Evolutionary conservation across 2,113 vertebrate genomes (phyloP), one percentile per base, ranked within the genome.

Genomic region (Emydura subglobosa): DNA sequence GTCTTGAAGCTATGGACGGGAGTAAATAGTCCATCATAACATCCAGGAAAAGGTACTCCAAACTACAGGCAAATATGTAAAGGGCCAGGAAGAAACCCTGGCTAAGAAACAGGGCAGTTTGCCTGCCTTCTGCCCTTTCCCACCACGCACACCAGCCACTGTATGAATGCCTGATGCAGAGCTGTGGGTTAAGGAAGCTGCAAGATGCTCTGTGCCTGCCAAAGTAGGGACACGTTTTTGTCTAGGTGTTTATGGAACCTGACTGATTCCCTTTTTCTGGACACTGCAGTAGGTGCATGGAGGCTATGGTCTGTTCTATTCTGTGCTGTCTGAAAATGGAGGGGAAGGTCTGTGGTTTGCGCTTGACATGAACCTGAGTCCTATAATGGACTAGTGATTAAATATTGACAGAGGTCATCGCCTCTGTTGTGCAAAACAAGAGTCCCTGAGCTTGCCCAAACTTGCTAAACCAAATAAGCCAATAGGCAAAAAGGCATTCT

Each of bases 231-330:
- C 0, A 4, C 6, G 5, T 86, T 34, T 49, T 0, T 1, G 42
- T 2, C 6, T 6, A 25, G 50, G 44, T n/a, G 25, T 16, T n/a
- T 25, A 17, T 27, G 1, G 13, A 10, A 39, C n/a, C 81, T 81
- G 22, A 3, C 51, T 82, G 42, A 42, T 17, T 42, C 80, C 53
- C n/a, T 5, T 4, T 34, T 65, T n/a, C 6, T 81, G 68, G 61
- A 57, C 2, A 0, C 0, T 6, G 57, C 3, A 1, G 1, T 1
- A 2, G 25, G 39, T 29, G 51, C 51, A 25, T 42, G 21, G 12
- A 7, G 2, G 29, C 42, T 8, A 72, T 1, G 25, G 6, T 61
- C 39, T 44, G 3, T 68, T 68, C 21, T 82, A 27, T 82, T 89
- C 27, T 2, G 7, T n/a, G n/a, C 34, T 21, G 10, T 34, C 17